These are phyloP conservation scores for Acanthosepion esculentum DNA, from an alignment of 2,888 invertebrate species.

Conservation along the genomic window DNA sequence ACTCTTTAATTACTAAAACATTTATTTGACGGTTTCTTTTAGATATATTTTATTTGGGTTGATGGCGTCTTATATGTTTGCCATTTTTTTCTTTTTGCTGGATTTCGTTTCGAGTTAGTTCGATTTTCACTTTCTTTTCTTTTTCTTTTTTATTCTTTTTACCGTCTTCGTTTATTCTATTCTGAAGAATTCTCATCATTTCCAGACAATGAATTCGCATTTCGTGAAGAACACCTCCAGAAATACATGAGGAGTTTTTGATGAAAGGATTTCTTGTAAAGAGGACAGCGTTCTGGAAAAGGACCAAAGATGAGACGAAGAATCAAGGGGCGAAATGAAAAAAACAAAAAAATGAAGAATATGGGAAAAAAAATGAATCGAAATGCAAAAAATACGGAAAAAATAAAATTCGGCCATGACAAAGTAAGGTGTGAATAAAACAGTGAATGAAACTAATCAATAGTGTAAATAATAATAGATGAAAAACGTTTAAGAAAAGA, in stretches of 20 bases:
- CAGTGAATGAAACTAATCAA: too few species aligned
- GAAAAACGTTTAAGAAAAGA: background rate
- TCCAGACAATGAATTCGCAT: background rate
- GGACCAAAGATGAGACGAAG: background rate
- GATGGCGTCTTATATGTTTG: background rate
- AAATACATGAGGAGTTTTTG: background rate
- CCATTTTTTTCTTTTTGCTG: background rate
- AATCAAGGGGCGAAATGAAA: background rate
- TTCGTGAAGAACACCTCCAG: constrained; percentile 18
- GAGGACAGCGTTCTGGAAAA: background rate
- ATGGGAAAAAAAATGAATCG: background rate
- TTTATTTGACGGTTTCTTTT: too few species aligned
- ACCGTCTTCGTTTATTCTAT: background rate
- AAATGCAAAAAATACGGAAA: too few species aligned
- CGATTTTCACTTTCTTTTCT: background rate
- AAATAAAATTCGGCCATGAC: too few species aligned
- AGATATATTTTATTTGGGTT: too few species aligned
- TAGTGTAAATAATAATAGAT: too few species aligned
- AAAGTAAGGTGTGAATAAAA: too few species aligned
- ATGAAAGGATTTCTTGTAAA: background rate
- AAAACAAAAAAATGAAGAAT: background rate
- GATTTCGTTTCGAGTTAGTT: too few species aligned
- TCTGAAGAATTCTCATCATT: background rate
- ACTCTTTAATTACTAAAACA: too few species aligned
- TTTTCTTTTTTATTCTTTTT: background rate